These are phyloP conservation scores for Erythrocercus mccallii DNA, from an alignment of 2,113 vertebrate genomes.

Conservation along the genomic window DNA sequence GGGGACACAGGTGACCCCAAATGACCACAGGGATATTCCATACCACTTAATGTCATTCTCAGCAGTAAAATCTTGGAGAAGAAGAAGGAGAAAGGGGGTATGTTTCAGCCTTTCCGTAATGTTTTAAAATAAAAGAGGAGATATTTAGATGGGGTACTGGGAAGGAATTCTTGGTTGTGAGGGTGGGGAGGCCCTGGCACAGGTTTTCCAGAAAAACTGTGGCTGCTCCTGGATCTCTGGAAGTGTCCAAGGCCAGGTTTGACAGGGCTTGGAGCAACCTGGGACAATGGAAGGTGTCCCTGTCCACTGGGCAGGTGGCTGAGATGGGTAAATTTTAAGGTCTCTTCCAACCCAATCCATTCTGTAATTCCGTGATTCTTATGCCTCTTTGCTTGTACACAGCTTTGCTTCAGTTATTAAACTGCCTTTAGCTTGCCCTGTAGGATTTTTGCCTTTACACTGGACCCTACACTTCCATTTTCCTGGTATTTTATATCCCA, in stretches of 20 bases:
- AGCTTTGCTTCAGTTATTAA: neutral
- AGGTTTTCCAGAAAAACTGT: neutral
- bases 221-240: neutral
- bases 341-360: neutral
- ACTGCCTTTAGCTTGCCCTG: neutral
- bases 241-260: rapidly evolving
- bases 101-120: neutral
- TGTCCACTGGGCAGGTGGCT: neutral
- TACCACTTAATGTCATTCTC: no score
- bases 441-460: neutral
- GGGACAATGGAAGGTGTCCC: neutral
- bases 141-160: neutral
- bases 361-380: neutral
- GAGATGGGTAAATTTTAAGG: no score
- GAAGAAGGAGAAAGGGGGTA: neutral
- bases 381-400: rapidly evolving
- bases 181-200: neutral
- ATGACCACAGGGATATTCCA: neutral
- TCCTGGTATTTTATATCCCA: neutral
- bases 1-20: neutral
- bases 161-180: neutral
- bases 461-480: neutral
- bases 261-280: rapidly evolving
- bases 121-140: neutral
- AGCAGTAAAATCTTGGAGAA: neutral